Evolutionary conservation across 1,140 invertebrate species (phyloP).

Genomic region (Seison nebaliae): DNA sequence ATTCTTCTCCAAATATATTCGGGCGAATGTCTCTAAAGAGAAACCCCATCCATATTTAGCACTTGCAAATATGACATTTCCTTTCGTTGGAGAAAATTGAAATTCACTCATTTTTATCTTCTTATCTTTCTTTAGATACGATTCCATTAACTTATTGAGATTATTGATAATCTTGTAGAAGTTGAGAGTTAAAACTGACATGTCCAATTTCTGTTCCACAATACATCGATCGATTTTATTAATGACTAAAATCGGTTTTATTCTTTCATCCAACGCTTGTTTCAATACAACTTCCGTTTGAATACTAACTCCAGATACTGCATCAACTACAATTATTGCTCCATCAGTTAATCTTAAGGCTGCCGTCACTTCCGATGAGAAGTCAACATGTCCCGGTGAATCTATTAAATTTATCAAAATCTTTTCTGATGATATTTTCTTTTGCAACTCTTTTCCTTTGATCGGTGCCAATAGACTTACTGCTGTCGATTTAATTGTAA

Average conservation of each 20-base stretch:
- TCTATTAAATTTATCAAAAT: conserved; percentile 11
- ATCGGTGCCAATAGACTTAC: not conserved
- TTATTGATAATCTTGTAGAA: conserved; percentile 1
- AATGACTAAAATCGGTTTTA: conserved; percentile 9
- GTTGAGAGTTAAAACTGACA: conserved; percentile 6
- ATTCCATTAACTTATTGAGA: conserved; percentile 6
- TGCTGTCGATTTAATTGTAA: conserved; percentile 12
- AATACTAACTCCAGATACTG: conserved; percentile 7
- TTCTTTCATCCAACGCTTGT: conserved; percentile 9
- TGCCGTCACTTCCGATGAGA: conserved; percentile 10
- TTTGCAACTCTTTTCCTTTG: not conserved
- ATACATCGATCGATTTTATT: conserved; percentile 12
- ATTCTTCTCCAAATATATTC: conserved; percentile 13
- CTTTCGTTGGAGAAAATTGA: not conserved
- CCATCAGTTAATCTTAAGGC: conserved; percentile 11
- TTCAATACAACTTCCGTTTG: conserved; percentile 13
- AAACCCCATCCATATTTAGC: conserved; percentile 3
- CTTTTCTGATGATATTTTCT: conserved; percentile 2
- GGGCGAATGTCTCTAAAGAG: conserved; percentile 4
- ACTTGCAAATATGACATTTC: conserved; percentile 6
- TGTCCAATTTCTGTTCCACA: conserved; percentile 6
- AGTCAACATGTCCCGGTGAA: conserved; percentile 11
- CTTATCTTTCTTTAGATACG: conserved; percentile 5
- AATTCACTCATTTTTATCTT: not conserved
- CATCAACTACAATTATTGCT: conserved; percentile 11